Evolutionary conservation across 2,113 vertebrate species (phyloP).

Genomic region (Dolichallabes microphthalmus): DNA sequence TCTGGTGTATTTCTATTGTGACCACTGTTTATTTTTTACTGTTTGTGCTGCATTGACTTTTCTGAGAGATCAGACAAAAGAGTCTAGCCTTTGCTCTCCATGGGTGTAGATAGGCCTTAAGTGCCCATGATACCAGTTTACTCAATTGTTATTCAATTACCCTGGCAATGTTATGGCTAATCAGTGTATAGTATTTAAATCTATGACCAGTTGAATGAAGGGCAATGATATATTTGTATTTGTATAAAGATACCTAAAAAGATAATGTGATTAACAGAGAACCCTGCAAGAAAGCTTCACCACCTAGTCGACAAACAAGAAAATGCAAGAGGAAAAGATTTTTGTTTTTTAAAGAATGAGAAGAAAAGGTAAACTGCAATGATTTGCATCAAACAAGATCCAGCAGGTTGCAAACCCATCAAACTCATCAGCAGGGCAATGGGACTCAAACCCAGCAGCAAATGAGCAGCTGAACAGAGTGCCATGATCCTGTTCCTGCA

Average conservation of each 20-base stretch:
- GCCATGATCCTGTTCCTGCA: slow-evolving; percentile 66
- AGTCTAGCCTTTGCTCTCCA: too few species aligned
- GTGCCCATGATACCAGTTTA: too few species aligned
- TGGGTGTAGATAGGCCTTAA: too few species aligned
- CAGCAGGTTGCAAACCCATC: slow-evolving; percentile 62
- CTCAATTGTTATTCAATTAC: too few species aligned
- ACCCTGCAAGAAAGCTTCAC: slow-evolving; percentile 58
- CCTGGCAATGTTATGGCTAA: too few species aligned
- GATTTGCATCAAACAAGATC: slow-evolving; percentile 52
- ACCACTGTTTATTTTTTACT: too few species aligned
- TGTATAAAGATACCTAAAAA: slow-evolving; percentile 32
- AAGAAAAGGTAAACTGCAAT: slow-evolving; percentile 46
- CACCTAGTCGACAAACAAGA: slow-evolving; percentile 57
- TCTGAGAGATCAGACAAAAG: too few species aligned
- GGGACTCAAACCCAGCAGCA: slow-evolving; percentile 61
- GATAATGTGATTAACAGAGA: slow-evolving; percentile 56
- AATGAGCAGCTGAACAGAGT: slow-evolving; percentile 55
- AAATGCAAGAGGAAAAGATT: slow-evolving; percentile 21
- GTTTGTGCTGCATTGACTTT: too few species aligned
- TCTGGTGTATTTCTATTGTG: too few species aligned
- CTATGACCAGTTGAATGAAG: slow-evolving; percentile 20
- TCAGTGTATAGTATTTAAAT: neutral
- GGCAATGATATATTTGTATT: slow-evolving; percentile 22
- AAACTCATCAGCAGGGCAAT: slow-evolving; percentile 63
- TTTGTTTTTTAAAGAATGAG: neutral